Conservation (phyloP, 2,797 vertebrate genomes). For the Brachyalestes nurse region DNA sequence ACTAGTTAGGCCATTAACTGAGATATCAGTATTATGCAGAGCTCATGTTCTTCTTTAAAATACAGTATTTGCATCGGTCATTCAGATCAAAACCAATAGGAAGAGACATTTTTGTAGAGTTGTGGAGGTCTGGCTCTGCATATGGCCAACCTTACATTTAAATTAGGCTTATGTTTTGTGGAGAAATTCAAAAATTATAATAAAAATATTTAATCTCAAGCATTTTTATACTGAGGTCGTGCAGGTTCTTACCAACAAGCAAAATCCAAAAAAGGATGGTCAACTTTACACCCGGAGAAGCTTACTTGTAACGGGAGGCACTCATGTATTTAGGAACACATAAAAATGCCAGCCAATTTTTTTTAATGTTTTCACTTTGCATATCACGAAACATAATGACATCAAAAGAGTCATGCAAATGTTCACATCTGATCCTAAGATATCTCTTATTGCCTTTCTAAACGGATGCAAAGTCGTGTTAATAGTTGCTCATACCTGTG, state of each 20-base stretch:
- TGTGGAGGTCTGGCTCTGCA: background rate
- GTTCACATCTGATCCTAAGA: conserved; percentile 26
- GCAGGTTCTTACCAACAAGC: too few species aligned
- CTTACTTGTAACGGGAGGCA: background rate
- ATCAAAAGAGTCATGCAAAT: conserved; percentile 43
- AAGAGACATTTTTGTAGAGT: background rate
- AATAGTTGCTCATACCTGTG: conserved; percentile 20
- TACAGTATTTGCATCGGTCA: background rate
- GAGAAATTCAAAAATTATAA: background rate
- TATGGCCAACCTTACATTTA: too few species aligned
- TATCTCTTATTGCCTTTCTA: conserved; percentile 48
- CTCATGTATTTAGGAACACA: conserved; percentile 29
- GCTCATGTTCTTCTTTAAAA: background rate
- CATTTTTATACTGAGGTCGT: background rate
- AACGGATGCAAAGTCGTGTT: conserved; percentile 34
- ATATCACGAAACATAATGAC: conserved; percentile 45
- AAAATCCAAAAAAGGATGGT: background rate
- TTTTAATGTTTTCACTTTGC: conserved; percentile 43
- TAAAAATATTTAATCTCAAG: background rate
- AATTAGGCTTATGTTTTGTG: background rate
- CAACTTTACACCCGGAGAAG: background rate
- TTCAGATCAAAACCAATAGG: background rate
- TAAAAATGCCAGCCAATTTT: conserved; percentile 32
- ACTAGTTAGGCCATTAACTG: background rate
- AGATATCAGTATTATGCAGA: background rate